Evolutionary conservation across 37 sponge, comb jelly and placozoan genomes (phyloP), one percentile per base, ranked within the genome.

Genomic region (Ianthella basta): DNA sequence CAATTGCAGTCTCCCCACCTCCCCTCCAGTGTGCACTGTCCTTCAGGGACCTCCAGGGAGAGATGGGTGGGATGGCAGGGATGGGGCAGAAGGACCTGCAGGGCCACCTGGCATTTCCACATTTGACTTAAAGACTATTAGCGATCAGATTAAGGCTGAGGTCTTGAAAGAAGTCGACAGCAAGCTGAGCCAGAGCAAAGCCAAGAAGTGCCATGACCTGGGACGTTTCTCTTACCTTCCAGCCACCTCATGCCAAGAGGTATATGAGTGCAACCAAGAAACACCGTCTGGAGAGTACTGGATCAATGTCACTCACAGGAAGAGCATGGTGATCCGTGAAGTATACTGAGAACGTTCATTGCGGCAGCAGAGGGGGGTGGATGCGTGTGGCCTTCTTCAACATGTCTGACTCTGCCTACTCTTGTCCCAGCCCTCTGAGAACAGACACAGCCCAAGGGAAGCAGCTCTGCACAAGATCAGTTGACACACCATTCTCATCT

Each of bases 31-130:
- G 8, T 64, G 66, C n/a, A 64, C 66, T 20, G 66, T 64, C 23
- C 66, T 64, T 8, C 66, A 64, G 23, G 66, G 66, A 20, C 66
- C 66, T 64, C 66, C 66, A 64, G 66, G 66, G 14, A 64, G 27
- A 64, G 66, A 64, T 64, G 66, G 66, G 20, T 8, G 66, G 20
- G 66, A 64, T 64, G 66, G 66, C 20, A 10, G 66, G n/a, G 66
- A 64, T 64, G 66, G 66, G 66, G 27, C 29, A 30, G 66, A 64
- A 10, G 66, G 66, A 8, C 14, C 27, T 29, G 6, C 66, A 29
- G 66, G 66, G 23, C 66, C 23, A 64, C 27, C 14, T 30, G 27
- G 20, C 23, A 10, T 64, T 8, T 16, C 66, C 20, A 16, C 6
- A 20, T 24, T 8, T 16, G 23, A 64, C 23, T 29, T 64, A 30